These are phyloP conservation scores for Diachasmimorpha longicaudata DNA, from an alignment of 1,140 invertebrate species.

Conservation along the genomic window DNA sequence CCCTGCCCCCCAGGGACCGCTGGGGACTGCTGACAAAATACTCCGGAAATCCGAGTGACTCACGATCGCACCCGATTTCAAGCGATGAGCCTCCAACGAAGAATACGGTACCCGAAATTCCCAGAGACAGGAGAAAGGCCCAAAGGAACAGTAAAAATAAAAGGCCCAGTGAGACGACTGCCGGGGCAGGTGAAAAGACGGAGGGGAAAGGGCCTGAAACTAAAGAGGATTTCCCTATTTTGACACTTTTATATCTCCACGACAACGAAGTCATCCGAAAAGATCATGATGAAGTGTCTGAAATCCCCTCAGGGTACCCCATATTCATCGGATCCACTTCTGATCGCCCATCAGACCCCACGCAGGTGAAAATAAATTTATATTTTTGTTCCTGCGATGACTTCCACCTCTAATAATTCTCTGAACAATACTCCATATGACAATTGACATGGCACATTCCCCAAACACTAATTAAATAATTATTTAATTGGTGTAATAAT, in stretches of 20 bases:
- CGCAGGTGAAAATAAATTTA: background rate
- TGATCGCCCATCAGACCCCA: constrained; percentile 47
- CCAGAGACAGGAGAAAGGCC: no score
- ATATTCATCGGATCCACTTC: constrained; percentile 46
- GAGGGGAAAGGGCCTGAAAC: background rate
- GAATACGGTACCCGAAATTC: no score
- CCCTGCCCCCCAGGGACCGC: constrained; percentile 34
- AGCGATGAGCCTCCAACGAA: background rate
- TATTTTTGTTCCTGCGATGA: background rate
- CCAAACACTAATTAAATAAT: no score
- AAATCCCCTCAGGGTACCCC: constrained; percentile 38
- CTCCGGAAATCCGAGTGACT: constrained; percentile 22
- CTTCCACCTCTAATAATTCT: no score
- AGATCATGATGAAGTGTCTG: constrained; percentile 24
- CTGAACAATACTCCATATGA: no score
- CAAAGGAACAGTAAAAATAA: background rate
- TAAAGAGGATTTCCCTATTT: background rate
- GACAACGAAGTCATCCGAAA: background rate
- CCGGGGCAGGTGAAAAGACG: background rate
- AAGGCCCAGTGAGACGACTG: background rate
- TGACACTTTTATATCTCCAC: background rate
- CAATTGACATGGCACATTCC: no score
- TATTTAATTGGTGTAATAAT: no score
- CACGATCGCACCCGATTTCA: constrained; percentile 28
- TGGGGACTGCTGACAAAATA: constrained; percentile 41